Evolutionary conservation across 2,888 invertebrate species (phyloP), one percentile per base, ranked within the genome.

Genomic region (Cordylochernes scorpioides): DNA sequence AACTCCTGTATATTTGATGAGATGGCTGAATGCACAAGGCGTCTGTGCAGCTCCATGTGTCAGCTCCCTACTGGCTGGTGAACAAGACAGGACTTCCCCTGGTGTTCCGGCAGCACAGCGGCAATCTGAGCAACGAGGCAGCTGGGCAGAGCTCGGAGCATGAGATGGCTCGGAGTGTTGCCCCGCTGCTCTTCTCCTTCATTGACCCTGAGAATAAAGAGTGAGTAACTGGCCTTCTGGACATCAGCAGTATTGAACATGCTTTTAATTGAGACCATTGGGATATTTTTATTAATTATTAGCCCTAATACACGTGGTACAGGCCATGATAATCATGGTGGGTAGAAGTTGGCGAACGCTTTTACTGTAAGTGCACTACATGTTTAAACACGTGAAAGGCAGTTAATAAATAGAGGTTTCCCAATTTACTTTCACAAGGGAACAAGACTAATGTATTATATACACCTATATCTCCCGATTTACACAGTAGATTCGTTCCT

Each of bases 31-130:
- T n/a, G n/a, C n/a, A n/a, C n/a, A n/a, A n/a, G n/a, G n/a, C n/a
- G n/a, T n/a, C n/a, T n/a, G n/a, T n/a, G n/a, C 49, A 68, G 65
- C 61, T 80, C 42, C 66, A 65, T 13, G 61, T 88, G 15, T 71
- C 69, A 27, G 73, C 77, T 3, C 73, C 78, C 3, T 86, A 72
- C 57, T 94, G 91, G 91, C 65, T 97, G 41, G 68, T 94, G 34
- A 94, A 97, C 59, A 75, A 77, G 53, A 75, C 86, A 5, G 91
- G 91, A 0, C 58, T 97, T 36, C 91, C 94, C n/a, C 58, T 97
- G 35, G 71, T 97, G 30, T 84, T 88, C 53, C 68, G 72, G 42
- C 88, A 91, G 54, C 84, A 80, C 51, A 75, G 77, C 1, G 66
- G 68, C 9, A n/a, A n/a, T n/a, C n/a, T n/a, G n/a, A 62, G 64